Evolutionary conservation across 2,888 invertebrate genomes (phyloP).

Genomic region (Entomobrya multifasciata): DNA sequence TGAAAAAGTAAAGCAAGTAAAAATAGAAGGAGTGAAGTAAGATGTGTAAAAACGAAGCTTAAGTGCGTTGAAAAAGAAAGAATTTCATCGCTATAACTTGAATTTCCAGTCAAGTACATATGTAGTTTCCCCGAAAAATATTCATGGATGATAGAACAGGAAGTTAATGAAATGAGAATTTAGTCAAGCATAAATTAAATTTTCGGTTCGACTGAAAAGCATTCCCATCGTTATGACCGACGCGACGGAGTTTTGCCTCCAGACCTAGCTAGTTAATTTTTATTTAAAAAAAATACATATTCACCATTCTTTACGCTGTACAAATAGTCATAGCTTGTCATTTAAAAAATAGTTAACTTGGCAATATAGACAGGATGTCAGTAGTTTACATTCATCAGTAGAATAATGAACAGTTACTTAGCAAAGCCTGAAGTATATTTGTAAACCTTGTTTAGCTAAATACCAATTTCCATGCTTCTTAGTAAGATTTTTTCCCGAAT

Average conservation of each 20-base stretch:
- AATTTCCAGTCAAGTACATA: not conserved
- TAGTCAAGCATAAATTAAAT: conserved; percentile 48
- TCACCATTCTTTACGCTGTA: no score
- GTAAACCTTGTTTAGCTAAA: no score
- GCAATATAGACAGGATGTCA: no score
- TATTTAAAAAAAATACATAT: no score
- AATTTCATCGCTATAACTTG: not conserved
- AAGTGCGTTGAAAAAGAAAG: not conserved
- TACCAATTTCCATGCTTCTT: no score
- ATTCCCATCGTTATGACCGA: not conserved
- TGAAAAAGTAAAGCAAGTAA: not conserved
- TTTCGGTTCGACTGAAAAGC: not conserved
- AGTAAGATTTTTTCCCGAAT: no score
- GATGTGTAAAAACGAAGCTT: not conserved
- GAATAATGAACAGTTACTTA: no score
- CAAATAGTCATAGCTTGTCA: no score
- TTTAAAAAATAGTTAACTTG: no score
- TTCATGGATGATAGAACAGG: not conserved
- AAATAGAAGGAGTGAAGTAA: not conserved
- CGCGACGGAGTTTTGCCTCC: not conserved
- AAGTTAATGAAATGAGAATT: conserved; percentile 52
- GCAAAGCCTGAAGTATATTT: no score
- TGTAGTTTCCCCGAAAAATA: not conserved
- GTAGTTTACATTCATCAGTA: no score
- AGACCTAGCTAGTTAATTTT: not conserved